Base-by-base conservation (phyloP, 2,888 invertebrate species). In the Archaeoteleia sp. region DNA sequence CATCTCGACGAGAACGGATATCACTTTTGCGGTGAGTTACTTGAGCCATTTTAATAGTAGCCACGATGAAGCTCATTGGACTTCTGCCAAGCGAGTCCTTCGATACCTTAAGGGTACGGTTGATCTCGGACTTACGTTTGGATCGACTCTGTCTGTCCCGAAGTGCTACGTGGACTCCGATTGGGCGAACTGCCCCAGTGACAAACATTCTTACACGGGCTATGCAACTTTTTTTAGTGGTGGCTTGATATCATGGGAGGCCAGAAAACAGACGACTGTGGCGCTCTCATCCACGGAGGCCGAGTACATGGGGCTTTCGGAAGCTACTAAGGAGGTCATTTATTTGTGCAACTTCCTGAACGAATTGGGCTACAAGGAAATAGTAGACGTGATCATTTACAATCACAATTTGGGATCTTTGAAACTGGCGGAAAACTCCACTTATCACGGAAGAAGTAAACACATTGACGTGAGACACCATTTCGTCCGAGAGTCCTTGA, bases 271-370 rank as follows among this genome's bases (percentile, higher is more conserved):
- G 34, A 14, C 8, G 8, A 43, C 34, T 5, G 37, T 45, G 12
- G 57, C 57, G 5, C 35, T 37, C 8, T 57, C 46, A 2, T 37
- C 37, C n/a, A 57, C 57, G 2, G 57, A 57, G 10, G 57, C 46
- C 1, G 57, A 46, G 20, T 57, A 57, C 27, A 46, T 49, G 39
- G 48, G 12, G 1, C 23, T 58, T 1, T 20, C 30, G 6, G 48
- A 30, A 10, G 39, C 58, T 1, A 14, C 17, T 2, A 58, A 58
- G 9, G 49, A 48, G 13, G 35, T 49, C 0, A 29, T 48, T 0
- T 40, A 49, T 30, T 9, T 54, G 14, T 30, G 10, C 15, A 34
- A 14, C 3, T 54, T 54, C 12, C 15, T 43, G 8, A 6, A 1
- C 1, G 43, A 43, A 9, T n/a, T n/a, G n/a, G n/a, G n/a, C n/a